Percentiles rank a stretch among this genome's conserved stretches.
phyloP scores from a whole-genome alignment of 2,113 vertebrate species.

The Heliornis fulica region DNA sequence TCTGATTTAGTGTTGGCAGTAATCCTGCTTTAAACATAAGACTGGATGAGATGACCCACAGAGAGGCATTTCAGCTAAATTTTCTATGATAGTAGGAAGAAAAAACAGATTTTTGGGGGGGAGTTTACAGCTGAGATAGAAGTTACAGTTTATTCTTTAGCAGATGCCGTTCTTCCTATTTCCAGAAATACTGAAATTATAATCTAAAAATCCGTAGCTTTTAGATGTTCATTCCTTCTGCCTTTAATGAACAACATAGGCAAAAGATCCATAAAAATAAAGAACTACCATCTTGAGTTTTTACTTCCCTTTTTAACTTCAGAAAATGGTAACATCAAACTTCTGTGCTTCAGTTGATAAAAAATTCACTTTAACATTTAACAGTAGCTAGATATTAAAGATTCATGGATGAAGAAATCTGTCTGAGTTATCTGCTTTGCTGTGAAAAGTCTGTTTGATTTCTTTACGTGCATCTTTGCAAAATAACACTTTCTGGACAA shows the following conservation, averaged over 20 bases:
- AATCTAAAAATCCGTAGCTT: neutral
- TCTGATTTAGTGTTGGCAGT: neutral
- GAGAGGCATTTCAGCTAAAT: neutral
- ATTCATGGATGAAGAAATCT: constrained; percentile 2
- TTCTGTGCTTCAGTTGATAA: neutral
- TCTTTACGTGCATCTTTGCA: neutral
- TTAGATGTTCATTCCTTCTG: neutral
- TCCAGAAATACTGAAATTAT: neutral
- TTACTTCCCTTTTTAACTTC: constrained; percentile 3
- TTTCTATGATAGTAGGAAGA: neutral
- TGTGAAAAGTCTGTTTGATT: neutral
- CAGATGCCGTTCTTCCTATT: neutral
- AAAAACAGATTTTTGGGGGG: too few relatives aligned
- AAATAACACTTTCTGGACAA: neutral
- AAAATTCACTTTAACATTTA: constrained; percentile 20
- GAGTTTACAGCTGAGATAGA: neutral
- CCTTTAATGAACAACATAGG: neutral
- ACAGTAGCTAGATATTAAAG: constrained; percentile 6
- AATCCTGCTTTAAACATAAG: neutral
- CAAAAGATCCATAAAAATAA: neutral
- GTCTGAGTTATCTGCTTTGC: neutral
- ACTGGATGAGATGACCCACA: neutral
- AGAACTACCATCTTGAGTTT: neutral
- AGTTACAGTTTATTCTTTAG: neutral
- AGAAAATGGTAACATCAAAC: neutral